Evolutionary conservation across 2,797 vertebrate genomes (phyloP), one percentile per base, ranked within the genome.

Genomic region (Falco concolor): DNA sequence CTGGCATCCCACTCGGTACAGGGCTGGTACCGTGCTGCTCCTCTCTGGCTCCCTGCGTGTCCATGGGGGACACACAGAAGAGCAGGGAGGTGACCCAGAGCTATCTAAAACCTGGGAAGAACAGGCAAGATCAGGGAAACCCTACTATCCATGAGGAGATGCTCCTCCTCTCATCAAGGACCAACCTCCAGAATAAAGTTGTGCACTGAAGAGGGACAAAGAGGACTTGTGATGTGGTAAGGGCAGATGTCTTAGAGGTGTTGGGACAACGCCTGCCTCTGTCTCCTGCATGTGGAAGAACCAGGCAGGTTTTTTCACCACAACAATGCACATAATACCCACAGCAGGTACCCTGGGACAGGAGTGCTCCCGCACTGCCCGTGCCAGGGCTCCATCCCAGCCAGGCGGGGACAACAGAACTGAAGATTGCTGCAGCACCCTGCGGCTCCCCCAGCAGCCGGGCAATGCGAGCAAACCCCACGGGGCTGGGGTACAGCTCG

Each of bases 311-410:
- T 81, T 42, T 54, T 70, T 36, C n/a, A 40, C 12, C 6, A 0
- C n/a, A 44, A 20, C 45, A 56, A 9, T 6, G 25, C 45, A n/a
- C 4, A 0, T 20, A 84, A 53, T 12, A 36, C 17, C 7, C 68
- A 61, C 0, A 4, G 16, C 23, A 38, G 0, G 5, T 4, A 9
- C 0, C 0, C 1, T 2, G 38, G 38, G 50, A 56, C 53, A 57
- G 47, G 40, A 78, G 65, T 7, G 21, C 17, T 78, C 38, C 36
- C 7, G 4, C 21, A 11, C 10, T 28, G 72, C 30, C 36, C 0
- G 0, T n/a, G 76, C 17, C 60, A 73, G 22, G 45, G 30, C 18
- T 49, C 79, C 27, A 22, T 52, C 34, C 61, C 28, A 54, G 40
- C 44, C 50, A 28, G 49, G 12, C 42, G 75, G 44, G 40, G 44